phyloP scores from a whole-genome alignment of 2,888 invertebrate species.

The Torymus aiolomorphi region DNA sequence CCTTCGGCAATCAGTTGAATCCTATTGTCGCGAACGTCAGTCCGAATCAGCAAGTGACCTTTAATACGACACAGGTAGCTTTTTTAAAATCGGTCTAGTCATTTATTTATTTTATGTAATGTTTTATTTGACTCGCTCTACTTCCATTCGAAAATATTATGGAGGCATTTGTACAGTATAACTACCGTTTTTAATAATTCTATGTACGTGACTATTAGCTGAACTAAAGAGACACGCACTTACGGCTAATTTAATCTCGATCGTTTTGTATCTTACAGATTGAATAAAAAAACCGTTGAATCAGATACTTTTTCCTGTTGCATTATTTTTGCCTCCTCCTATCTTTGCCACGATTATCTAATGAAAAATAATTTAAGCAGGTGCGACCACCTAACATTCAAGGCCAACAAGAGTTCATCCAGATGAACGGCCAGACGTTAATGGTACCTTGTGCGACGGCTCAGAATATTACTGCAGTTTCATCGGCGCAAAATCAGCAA shows the following conservation, averaged over 20 bases:
- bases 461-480: constrained; percentile 77
- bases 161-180: no score
- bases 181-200: no score
- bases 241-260: no score
- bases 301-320: no score
- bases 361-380: constrained; percentile 64
- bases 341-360: no score
- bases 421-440: constrained; percentile 84
- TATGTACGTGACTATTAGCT: no score
- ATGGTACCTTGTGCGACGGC: constrained; percentile 82
- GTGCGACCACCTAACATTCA: constrained; percentile 74
- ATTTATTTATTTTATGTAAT: constrained; percentile 3
- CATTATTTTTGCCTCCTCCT: no score
- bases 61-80: constrained; percentile 77
- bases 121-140: no score
- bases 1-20: constrained; percentile 85
- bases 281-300: no score
- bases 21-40: constrained; percentile 86
- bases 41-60: constrained; percentile 82
- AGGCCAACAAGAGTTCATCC: constrained; percentile 83
- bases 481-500: constrained; percentile 79
- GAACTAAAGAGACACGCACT: no score
- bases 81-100: neutral
- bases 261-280: no score
- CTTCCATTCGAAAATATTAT: no score